Base-by-base conservation (phyloP, 2,113 vertebrate species). In the Tachysurus vachellii region DNA sequence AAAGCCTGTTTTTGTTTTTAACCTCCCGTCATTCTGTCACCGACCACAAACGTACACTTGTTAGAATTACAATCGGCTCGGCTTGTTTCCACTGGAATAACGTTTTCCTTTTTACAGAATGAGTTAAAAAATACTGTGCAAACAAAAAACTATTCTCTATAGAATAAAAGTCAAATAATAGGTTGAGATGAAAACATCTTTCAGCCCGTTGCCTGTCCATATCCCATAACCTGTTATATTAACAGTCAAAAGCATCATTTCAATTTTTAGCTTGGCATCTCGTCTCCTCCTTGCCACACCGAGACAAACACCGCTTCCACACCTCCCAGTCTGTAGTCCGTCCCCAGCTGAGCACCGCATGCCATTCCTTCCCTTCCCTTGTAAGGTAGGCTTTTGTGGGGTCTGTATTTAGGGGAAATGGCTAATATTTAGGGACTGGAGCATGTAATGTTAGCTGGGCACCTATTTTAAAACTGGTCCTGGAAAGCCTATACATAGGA, bases 351-450 rank as follows among this genome's bases (percentile, higher is more conserved):
- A 92, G 93, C 85, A 83, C 80, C 88, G 82, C 94, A 93, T 93
- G 90, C 92, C 94, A 90, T 86, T 81, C 90, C 86, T 42, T 91
- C 92, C 91, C 16, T 94, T 92, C 91, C 95, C 95, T 94, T 95
- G 91, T 95, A 95, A 94, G 95, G 95, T 90, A 92, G 90, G 91
- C 92, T 94, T 80, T 94, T 94, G 94, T 94, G 93, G 93, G 84
- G 94, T 94, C 93, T 95, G 95, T 95, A 95, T 95, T 96, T 95
- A 94, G 92, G 94, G 94, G 92, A 95, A 96, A 95, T 95, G 93
- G 94, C 90, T 95, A 96, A 95, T 92, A 88, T 92, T 95, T 95
- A 94, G 95, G 94, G 94, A 92, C 91, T 81, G 88, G 94, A 94
- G 92, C 94, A 93, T 92, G 93, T 95, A 95, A 95, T 95, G 93